Evolutionary conservation across 2,797 vertebrate genomes (phyloP).

Genomic region (Syngnathus rostellatus): DNA sequence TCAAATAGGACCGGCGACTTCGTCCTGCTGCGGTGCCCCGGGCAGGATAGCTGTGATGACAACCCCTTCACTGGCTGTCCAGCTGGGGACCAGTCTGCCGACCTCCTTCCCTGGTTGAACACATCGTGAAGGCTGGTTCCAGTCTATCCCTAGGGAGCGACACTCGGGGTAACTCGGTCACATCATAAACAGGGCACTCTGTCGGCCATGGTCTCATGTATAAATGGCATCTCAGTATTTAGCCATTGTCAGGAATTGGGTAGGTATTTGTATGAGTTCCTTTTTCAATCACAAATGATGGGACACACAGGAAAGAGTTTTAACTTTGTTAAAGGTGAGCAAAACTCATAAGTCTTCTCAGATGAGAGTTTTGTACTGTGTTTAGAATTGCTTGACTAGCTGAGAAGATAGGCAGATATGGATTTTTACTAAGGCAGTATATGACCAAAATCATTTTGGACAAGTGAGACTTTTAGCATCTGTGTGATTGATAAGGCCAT

Average conservation of each 20-base stretch:
- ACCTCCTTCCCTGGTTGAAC: conserved; percentile 22
- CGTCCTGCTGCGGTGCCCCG: conserved; percentile 37
- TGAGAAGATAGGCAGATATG: conserved; percentile 16
- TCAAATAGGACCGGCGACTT: conserved; percentile 35
- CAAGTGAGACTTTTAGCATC: no score
- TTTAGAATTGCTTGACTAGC: conserved; percentile 47
- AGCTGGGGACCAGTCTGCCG: conserved; percentile 47
- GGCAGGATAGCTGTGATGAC: conserved; percentile 39
- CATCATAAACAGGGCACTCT: conserved; percentile 47
- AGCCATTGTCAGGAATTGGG: not conserved
- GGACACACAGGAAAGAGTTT: not conserved
- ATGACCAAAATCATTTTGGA: no score
- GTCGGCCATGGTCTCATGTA: conserved; percentile 35
- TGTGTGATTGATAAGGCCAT: no score
- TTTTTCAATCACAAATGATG: not conserved
- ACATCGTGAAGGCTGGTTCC: conserved; percentile 33
- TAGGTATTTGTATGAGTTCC: not conserved
- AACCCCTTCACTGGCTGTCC: conserved; percentile 41
- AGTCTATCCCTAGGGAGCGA: conserved; percentile 39
- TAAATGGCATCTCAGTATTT: conserved; percentile 17
- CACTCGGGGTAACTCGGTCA: conserved; percentile 54
- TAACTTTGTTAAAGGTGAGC: conserved; percentile 6
- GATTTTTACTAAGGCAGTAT: no score
- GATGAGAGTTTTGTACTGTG: conserved; percentile 43
- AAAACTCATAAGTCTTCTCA: conserved; percentile 42